phyloP scores from a whole-genome alignment of 2,888 invertebrate genomes.

The Liposcelis brunnea region DNA sequence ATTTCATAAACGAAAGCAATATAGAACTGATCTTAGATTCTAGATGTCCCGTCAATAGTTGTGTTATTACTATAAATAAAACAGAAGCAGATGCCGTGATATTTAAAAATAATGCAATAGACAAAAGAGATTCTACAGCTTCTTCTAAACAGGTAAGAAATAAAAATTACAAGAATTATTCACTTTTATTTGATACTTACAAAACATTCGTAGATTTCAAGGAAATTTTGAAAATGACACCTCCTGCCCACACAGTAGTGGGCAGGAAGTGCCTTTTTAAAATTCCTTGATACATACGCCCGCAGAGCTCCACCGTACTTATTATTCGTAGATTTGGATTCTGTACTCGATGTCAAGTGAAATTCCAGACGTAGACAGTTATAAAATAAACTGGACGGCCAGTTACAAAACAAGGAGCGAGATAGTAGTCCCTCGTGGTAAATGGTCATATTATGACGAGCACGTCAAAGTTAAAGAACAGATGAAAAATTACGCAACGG shows the following conservation, averaged over 20 bases:
- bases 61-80: neutral
- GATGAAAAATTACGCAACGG: constrained; percentile 18
- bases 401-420: constrained; percentile 43
- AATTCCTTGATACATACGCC: no score
- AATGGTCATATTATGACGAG: constrained; percentile 9
- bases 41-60: neutral
- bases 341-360: constrained; percentile 84
- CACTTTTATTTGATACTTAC: no score
- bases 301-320: no score
- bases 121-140: no score
- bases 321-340: constrained; percentile 58
- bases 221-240: no score
- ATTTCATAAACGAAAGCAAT: neutral
- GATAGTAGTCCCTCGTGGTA: constrained; percentile 38
- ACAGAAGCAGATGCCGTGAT: neutral
- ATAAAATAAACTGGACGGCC: constrained; percentile 59
- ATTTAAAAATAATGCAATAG: no score
- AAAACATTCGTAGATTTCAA: no score
- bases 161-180: neutral
- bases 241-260: no score
- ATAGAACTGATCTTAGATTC: neutral
- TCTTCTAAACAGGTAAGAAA: no score
- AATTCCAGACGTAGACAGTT: no score
- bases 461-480: no score
- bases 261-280: no score